A percentile compares a stretch with the other conserved stretches of the same genome.
phyloP scores from a whole-genome alignment of 2,888 invertebrate genomes.

The Cantharis rustica region DNA sequence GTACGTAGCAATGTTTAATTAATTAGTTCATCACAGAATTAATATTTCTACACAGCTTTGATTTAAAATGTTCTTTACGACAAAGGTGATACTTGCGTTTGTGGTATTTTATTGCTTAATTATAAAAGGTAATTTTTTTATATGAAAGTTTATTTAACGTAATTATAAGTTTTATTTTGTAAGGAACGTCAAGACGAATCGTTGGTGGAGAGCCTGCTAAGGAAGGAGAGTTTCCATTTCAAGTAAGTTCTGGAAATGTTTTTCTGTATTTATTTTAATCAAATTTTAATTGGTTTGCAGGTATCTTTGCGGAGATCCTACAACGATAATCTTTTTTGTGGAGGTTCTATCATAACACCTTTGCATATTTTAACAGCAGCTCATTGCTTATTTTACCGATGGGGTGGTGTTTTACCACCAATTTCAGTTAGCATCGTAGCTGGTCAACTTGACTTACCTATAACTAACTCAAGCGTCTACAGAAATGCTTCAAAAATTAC shows the following conservation, averaged over 20 bases:
- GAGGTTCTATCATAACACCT: conserved; percentile 39
- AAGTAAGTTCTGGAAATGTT: conserved; percentile 21
- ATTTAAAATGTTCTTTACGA: neutral
- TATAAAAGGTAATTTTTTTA: neutral
- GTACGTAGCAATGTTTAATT: neutral
- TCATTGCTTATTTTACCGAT: conserved; percentile 42
- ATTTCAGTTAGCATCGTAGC: conserved; percentile 36
- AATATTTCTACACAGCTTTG: neutral
- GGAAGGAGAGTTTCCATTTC: conserved; percentile 39
- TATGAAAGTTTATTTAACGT: neutral
- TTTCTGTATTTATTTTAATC: no score
- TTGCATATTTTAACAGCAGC: conserved; percentile 42
- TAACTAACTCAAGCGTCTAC: conserved; percentile 26
- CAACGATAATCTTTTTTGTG: conserved; percentile 43
- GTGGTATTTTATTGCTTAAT: neutral
- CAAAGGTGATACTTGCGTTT: no score
- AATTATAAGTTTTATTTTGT: neutral
- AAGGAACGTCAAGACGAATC: conserved; percentile 25
- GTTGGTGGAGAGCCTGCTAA: conserved; percentile 37
- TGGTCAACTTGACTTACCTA: conserved; percentile 36
- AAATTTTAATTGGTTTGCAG: conserved; percentile 17
- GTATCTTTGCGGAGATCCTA: conserved; percentile 42
- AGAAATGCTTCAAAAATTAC: conserved; percentile 37
- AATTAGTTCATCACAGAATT: neutral
- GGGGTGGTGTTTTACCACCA: conserved; percentile 40